A percentile compares a stretch with the other conserved stretches of the same genome.
These are phyloP conservation scores for Enoplosus armatus DNA, from an alignment of 2,797 vertebrate genomes.

Conservation along the genomic window DNA sequence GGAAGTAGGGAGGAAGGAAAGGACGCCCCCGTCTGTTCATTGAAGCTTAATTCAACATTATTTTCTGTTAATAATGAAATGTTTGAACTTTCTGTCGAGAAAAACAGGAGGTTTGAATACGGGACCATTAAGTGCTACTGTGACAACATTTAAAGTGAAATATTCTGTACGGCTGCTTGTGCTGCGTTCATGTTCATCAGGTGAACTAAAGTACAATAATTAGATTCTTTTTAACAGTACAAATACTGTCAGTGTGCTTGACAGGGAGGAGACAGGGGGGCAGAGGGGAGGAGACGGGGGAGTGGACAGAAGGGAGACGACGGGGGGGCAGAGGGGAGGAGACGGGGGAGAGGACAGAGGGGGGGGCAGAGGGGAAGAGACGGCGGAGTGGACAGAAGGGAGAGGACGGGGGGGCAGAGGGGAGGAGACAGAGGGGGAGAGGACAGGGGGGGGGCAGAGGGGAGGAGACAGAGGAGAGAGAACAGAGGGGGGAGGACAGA, in stretches of 20 bases:
- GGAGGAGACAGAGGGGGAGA: no score
- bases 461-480: no score
- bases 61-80: neutral
- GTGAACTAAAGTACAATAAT: constrained; percentile 43
- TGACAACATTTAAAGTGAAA: neutral
- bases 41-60: neutral
- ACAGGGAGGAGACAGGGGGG: neutral
- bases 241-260: constrained; percentile 40
- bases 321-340: no score
- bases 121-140: constrained; percentile 20
- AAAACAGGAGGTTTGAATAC: neutral
- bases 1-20: neutral
- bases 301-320: no score
- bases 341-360: no score
- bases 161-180: constrained; percentile 16
- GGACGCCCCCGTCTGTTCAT: neutral
- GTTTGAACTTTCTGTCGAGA: neutral
- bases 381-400: no score
- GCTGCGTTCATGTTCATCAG: constrained; percentile 50
- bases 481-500: no score
- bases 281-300: neutral
- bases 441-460: no score
- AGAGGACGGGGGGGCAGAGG: no score
- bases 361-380: no score
- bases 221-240: constrained; percentile 10